Evolutionary conservation across 2,797 vertebrate genomes (phyloP), one percentile per base, ranked within the genome.

Genomic region (Leptoclinus maculatus): DNA sequence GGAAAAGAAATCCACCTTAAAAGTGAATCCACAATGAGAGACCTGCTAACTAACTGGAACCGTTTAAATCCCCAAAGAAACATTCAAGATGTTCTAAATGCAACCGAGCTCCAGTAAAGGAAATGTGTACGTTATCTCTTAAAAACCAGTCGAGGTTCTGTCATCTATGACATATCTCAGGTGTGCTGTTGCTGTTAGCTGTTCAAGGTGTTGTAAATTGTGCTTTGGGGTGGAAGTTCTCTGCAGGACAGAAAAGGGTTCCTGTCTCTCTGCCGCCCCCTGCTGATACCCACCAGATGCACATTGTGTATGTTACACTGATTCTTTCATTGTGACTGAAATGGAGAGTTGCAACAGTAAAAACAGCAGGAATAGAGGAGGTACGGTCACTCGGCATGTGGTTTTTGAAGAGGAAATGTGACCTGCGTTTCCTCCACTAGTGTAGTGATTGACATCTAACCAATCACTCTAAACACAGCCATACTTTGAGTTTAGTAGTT

Each of bases 231-330:
- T 76, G 25, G 39, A 81, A 36, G 29, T 13, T 36, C 5, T 59
- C 56, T n/a, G 3, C 38, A 41, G 16, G 41, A 49, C 29, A 49
- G 14, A 45, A n/a, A n/a, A n/a, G n/a, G 21, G n/a, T 21, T 71
- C 34, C 21, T 41, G 56, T 16, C n/a, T 74, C 77, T 79, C 41
- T 81, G 71, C 45, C 7, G 32, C 80, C 80, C 57, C 62, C 83
- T 77, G 73, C 62, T 74, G 81, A 21, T 32, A 5, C 3, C 3
- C 27, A 23, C n/a, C 14, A 32, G 21, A 7, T 27, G 16, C 11
- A 19, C n/a, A 38, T 25, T 39, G 1, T 23, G 5, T 6, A 25
- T 11, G 4, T 17, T 19, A 1, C 32, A 12, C 10, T 25, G 14
- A 41, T 34, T 27, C 49, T 53, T 53, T 25, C 12, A 53, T 25